Conservation (phyloP, 64 coral and sea anemone species). For the Exaiptasia diaphana region DNA sequence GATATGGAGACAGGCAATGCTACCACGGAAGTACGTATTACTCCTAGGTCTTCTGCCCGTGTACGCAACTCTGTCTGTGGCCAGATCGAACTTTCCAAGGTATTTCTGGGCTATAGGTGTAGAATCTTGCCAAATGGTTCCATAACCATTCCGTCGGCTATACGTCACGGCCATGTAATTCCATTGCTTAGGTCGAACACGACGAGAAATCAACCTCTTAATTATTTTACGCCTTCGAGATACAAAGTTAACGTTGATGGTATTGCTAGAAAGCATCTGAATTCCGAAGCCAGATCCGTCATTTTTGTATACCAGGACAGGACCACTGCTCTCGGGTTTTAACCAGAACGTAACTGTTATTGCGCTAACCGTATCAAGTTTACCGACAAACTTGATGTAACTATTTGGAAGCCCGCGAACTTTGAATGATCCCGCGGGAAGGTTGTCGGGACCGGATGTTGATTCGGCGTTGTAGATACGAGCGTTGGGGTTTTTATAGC, state of each 20-base stretch:
- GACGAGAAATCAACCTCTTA: neutral
- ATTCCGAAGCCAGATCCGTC: constrained; percentile 52
- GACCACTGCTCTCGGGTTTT: constrained; percentile 61
- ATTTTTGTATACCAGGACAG: constrained; percentile 63
- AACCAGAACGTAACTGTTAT: constrained; percentile 72
- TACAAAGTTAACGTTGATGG: constrained; percentile 39
- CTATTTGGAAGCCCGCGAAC: constrained; percentile 66
- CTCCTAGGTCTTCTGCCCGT: constrained; percentile 35
- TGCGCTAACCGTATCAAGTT: constrained; percentile 59
- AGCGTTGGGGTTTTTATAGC: constrained; percentile 61
- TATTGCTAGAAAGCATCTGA: constrained; percentile 28
- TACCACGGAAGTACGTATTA: constrained; percentile 41
- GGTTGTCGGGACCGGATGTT: constrained; percentile 53
- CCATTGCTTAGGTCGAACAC: constrained; percentile 37
- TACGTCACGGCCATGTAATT: constrained; percentile 60
- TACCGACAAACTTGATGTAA: constrained; percentile 62
- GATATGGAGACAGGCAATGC: constrained; percentile 51
- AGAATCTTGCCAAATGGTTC: constrained; percentile 52
- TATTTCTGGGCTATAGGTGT: constrained; percentile 46
- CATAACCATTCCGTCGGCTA: constrained; percentile 10
- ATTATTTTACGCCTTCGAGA: neutral
- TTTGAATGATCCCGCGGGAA: constrained; percentile 59
- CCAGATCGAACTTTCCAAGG: constrained; percentile 28
- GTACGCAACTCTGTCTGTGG: constrained; percentile 37
- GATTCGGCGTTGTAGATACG: constrained; percentile 41